Base-by-base conservation (phyloP, 1,140 invertebrate species). In the Lepidotrigona ventralis region DNA sequence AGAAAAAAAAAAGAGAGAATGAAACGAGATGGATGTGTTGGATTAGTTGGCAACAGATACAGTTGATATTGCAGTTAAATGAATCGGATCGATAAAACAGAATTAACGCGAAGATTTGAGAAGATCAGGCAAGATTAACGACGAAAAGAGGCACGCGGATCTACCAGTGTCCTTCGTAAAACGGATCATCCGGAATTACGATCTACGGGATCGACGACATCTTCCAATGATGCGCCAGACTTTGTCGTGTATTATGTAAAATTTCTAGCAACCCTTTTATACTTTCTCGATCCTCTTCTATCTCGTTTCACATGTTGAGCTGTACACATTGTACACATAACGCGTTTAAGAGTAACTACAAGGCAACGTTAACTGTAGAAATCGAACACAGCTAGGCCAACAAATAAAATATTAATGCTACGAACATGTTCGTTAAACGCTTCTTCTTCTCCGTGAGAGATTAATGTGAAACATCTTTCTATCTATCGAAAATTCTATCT, bases 161-260 rank as follows among this genome's bases (percentile, higher is more conserved):
- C 33, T 77, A 51, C 70, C 51, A 63, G 64, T 85, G 46, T 39
- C 53, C 58, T n/a, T 54, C 58, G 56, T 71, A 51, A 85, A 82
- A 77, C 79, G 73, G 84, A 85, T 85, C 58, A 85, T 85, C 79
- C 74, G 46, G 29, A 85, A 68, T 82, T 85, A 85, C 84, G 84
- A 85, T 81, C 69, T 73, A 80, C 63, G 79, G 69, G 69, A 73
- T 85, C 73, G 60, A 11, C 51, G 79, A 73, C 60, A 56, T 51
- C 12, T 63, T 17, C n/a, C 68, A 14, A 53, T 33, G 17, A 64
- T 33, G 46, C 74, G 33, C 33, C 33, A 39, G 33, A 3, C 33
- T 39, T 3, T 39, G 33, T 39, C 33, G 33, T 39, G 14, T 51
- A n/a, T n/a, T n/a, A n/a, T 26, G 2, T 15, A 53, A n/a, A 17